Evolutionary conservation across 1,140 invertebrate species (phyloP).

Genomic region (Apis laboriosa): DNA sequence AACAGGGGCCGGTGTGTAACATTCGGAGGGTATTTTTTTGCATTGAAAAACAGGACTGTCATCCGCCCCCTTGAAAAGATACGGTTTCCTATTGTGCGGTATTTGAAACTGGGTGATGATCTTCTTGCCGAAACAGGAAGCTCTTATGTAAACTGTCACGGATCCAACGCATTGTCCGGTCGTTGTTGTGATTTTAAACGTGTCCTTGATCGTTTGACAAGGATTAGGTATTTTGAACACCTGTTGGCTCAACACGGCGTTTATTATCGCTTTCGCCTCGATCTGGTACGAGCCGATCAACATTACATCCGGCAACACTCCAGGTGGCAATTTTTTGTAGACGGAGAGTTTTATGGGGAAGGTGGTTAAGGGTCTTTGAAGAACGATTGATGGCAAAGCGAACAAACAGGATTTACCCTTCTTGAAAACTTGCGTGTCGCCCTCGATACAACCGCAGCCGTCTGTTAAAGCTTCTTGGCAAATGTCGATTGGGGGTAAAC

Average conservation of each 20-base stretch:
- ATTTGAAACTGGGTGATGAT: constrained; percentile 85
- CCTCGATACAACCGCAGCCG: constrained; percentile 60
- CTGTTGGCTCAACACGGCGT: constrained; percentile 65
- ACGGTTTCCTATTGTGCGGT: constrained; percentile 73
- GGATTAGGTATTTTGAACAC: constrained; percentile 57
- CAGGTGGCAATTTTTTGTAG: constrained; percentile 75
- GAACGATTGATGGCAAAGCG: constrained; percentile 66
- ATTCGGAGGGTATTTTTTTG: constrained; percentile 60
- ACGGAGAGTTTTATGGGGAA: constrained; percentile 76
- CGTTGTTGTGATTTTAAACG: constrained; percentile 80
- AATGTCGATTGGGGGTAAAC: constrained; percentile 74
- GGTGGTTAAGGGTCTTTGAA: constrained; percentile 66
- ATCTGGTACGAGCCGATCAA: constrained; percentile 71
- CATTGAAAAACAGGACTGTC: constrained; percentile 73
- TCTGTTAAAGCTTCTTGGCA: constrained; percentile 69
- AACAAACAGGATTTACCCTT: constrained; percentile 80
- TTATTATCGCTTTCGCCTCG: constrained; percentile 70
- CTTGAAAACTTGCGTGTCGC: constrained; percentile 70
- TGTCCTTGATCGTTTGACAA: constrained; percentile 81
- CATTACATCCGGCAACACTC: constrained; percentile 75
- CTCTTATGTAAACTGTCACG: constrained; percentile 81
- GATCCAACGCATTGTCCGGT: constrained; percentile 79
- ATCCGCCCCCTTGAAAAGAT: constrained; percentile 73
- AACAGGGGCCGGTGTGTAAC: background rate
- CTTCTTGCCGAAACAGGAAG: constrained; percentile 85